phyloP scores from a whole-genome alignment of 2,888 invertebrate genomes.

The Syritta pipiens region DNA sequence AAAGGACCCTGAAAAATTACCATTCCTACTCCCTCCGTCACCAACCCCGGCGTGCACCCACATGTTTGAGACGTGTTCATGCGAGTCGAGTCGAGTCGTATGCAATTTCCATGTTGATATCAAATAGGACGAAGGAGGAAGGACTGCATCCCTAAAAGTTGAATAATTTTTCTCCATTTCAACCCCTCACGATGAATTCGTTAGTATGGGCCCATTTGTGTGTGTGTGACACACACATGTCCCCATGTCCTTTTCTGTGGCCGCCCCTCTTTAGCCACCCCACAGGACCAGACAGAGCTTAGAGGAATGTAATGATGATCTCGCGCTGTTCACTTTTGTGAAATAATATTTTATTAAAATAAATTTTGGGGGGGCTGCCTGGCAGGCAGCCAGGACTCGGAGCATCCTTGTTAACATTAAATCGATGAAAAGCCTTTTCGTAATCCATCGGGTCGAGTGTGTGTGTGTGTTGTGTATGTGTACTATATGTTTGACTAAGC shows the following conservation, averaged over 20 bases:
- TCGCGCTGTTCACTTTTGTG: constrained; percentile 9
- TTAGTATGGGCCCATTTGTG: no score
- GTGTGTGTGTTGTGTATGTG: no score
- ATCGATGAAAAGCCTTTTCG: constrained; percentile 37
- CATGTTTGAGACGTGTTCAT: constrained; percentile 65
- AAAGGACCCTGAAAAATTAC: constrained; percentile 57
- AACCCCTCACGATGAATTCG: background rate
- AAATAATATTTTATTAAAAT: constrained; percentile 52
- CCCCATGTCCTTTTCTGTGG: no score
- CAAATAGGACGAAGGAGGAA: constrained; percentile 22
- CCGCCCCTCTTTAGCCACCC: no score
- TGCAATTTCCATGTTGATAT: constrained; percentile 61
- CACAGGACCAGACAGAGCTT: no score
- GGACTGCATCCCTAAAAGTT: constrained; percentile 41
- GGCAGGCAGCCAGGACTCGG: constrained; percentile 1
- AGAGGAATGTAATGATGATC: constrained; percentile 25
- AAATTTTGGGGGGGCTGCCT: constrained; percentile 32
- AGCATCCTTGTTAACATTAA: constrained; percentile 52
- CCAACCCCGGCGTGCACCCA: no score
- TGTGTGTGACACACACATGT: no score
- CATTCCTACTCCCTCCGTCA: constrained; percentile 38
- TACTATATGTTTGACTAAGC: constrained; percentile 36
- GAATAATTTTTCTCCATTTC: constrained; percentile 28
- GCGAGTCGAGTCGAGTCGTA: constrained; percentile 63
- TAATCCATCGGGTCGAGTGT: constrained; percentile 16